Evolutionary conservation across 2,888 invertebrate genomes (phyloP).

Genomic region (Diaphora mendica): DNA sequence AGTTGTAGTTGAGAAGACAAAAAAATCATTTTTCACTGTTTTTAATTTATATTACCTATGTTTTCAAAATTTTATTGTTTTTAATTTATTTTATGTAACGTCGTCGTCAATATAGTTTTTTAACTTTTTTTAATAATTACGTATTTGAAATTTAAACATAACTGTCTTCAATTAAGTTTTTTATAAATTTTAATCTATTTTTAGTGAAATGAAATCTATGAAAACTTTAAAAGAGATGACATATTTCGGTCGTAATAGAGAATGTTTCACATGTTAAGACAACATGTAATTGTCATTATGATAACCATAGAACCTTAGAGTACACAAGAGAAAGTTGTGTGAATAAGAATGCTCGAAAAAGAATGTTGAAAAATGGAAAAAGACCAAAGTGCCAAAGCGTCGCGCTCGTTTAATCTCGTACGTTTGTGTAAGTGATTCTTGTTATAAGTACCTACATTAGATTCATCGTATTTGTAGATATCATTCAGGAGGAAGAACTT

Average conservation of each 20-base stretch:
- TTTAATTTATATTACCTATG: too few species aligned
- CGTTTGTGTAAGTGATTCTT: conserved; percentile 51
- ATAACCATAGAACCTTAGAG: conserved; percentile 27
- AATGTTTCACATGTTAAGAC: background rate
- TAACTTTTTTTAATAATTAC: too few species aligned
- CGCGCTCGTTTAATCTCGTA: conserved; percentile 52
- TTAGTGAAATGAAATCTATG: background rate
- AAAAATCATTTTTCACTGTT: too few species aligned
- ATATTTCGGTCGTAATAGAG: background rate
- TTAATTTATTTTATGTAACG: background rate
- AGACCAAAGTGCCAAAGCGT: conserved; percentile 81
- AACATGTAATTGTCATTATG: background rate
- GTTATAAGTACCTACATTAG: conserved; percentile 51
- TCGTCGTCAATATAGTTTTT: background rate
- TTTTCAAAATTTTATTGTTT: too few species aligned
- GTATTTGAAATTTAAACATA: too few species aligned
- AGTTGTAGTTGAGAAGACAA: background rate
- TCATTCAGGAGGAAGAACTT: conserved; percentile 7
- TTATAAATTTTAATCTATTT: too few species aligned
- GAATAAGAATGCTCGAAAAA: conserved; percentile 40
- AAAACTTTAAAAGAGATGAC: background rate
- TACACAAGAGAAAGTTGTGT: conserved; percentile 32
- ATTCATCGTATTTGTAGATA: conserved; percentile 32
- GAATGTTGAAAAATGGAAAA: conserved; percentile 47
- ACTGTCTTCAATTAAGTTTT: too few species aligned